A percentile compares a stretch with the other conserved stretches of the same genome.
Evolutionary conservation across 2,113 vertebrate genomes (phyloP).

Genomic region (Seriola aureovittata): DNA sequence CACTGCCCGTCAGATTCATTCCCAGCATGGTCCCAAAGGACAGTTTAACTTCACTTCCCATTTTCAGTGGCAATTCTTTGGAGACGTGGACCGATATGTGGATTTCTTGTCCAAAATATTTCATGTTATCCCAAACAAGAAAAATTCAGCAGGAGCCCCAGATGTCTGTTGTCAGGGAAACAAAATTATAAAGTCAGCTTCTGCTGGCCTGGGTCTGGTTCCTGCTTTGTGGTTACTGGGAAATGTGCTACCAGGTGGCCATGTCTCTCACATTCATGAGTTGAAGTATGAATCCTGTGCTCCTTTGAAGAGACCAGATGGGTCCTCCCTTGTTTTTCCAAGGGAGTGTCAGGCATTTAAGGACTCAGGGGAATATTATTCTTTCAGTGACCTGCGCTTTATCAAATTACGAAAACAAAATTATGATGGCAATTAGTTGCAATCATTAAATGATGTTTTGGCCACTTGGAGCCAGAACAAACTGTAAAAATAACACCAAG

Average conservation of each 20-base stretch:
- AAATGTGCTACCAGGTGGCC: slow-evolving; percentile 46
- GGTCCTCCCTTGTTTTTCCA: slow-evolving; percentile 21
- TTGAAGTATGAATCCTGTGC: slow-evolving; percentile 48
- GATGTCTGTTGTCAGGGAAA: slow-evolving; percentile 51
- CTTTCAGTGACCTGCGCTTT: not conserved
- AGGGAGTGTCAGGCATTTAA: slow-evolving; percentile 10
- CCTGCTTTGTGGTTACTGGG: slow-evolving; percentile 23
- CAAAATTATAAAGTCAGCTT: slow-evolving; percentile 28
- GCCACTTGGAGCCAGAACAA: not conserved
- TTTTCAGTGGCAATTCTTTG: slow-evolving; percentile 53
- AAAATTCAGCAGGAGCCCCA: slow-evolving; percentile 27
- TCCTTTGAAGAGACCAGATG: slow-evolving; percentile 52
- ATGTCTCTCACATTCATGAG: slow-evolving; percentile 20
- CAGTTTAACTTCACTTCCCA: slow-evolving; percentile 41
- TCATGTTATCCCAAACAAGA: slow-evolving; percentile 49
- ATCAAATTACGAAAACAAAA: not conserved
- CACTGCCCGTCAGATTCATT: slow-evolving; percentile 9
- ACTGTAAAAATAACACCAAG: not conserved
- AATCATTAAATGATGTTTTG: not conserved
- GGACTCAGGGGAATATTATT: slow-evolving; percentile 4
- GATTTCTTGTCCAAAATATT: slow-evolving; percentile 51
- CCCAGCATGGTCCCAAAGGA: slow-evolving; percentile 16
- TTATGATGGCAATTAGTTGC: not conserved
- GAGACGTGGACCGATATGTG: slow-evolving; percentile 41
- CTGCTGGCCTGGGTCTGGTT: slow-evolving; percentile 11